Base-by-base conservation (phyloP, 2,888 invertebrate species). In the Archips crataeganus region DNA sequence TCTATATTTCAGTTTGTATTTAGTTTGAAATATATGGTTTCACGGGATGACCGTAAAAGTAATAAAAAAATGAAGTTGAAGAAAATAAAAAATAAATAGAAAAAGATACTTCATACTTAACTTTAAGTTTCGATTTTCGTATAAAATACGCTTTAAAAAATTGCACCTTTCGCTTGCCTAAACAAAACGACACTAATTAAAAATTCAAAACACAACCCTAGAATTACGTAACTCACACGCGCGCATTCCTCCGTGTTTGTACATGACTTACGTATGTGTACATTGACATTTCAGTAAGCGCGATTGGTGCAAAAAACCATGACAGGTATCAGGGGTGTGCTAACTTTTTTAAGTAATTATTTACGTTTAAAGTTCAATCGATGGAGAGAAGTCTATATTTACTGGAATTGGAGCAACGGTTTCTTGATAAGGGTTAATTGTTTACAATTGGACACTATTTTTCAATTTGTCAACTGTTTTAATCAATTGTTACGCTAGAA, bases 391-490 rank as follows among this genome's bases (percentile, higher is more conserved):
- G 57, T 45, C 61, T 70, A 63, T 64, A 45, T 72, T 72, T 68
- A 62, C 32, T 49, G 68, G 75, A 75, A 75, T 76, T 76, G 68
- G 75, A 61, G 47, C 65, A 69, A 69, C 76, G 71, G 70, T 75
- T 67, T 51, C 75, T 78, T 68, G 75, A 79, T 80, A 76, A 75
- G 64, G 62, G 62, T 77, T 81, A 85, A 86, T 86, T 81, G 86
- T 83, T 80, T 75, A 79, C 83, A 86, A 86, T 86, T 86, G 85
- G 75, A 77, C 77, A 79, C 84, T 79, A 85, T 86, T 86, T 84
- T 84, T 82, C 84, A 86, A 85, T 86, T 86, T 81, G 75, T 75
- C 76, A 66, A 73, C 73, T 8, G 76, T 77, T 78, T 78, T 75
- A 74, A 80, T 78, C 65, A 45, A 39, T 63, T 34, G 34, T 42